Base-by-base conservation (phyloP, 2,888 invertebrate genomes). In the Hipparchia semele region DNA sequence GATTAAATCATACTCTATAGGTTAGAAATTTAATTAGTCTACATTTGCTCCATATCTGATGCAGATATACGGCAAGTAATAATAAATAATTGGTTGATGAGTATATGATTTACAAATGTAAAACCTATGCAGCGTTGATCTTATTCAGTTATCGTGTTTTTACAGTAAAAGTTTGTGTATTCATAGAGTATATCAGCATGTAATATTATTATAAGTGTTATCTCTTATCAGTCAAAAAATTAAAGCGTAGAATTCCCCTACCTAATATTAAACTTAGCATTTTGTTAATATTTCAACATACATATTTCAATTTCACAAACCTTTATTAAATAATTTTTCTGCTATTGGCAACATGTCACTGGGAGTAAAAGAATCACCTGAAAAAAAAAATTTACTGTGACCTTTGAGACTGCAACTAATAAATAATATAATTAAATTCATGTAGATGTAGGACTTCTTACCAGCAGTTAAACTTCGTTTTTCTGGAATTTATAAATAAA, bases 281-380 rank as follows among this genome's bases (percentile, higher is more conserved):
- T 39, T 39, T 39, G 39, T 39, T 39, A 39, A 39, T 39, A 39
- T 39, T 39, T 39, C 2, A 39, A 39, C 39, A 39, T 1, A 39
- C 5, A 39, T 39, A 39, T 39, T 39, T 39, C 39, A 33, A 13
- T 1, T 23, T 39, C 9, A 59, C 60, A 64, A 53, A 89, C 91
- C 82, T 87, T 89, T 87, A 7, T 69, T 56, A 5, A 86, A 75
- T 8, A 91, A 79, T 77, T 78, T 86, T 67, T 62, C 60, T 23
- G 89, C 78, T 61, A 91, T 75, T 8, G 86, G 87, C 56, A 90
- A 75, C 79, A 92, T 70, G 39, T 90, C 89, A 8, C 67, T 56
- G 2, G 89, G 82, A 62, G 87, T 86, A 74, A 90, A 86, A 23
- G 79, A 80, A 75, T 92, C 91, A 71, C 90, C 91, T 91, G 78